Evolutionary conservation across 2,113 vertebrate genomes (phyloP).

Genomic region (Oryzias melastigma): DNA sequence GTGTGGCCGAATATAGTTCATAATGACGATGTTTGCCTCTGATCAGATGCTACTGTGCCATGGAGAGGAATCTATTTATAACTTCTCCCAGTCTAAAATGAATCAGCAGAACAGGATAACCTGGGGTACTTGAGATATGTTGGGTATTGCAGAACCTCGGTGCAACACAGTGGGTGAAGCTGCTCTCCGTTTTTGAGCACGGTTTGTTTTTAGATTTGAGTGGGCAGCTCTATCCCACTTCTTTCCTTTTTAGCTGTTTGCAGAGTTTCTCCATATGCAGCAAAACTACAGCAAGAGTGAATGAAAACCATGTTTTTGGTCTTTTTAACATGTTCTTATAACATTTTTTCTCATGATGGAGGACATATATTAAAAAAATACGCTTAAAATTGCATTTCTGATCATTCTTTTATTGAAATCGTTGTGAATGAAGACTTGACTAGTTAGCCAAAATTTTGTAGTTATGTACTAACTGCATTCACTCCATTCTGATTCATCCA

Average conservation of each 20-base stretch:
- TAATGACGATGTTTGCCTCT: conserved; percentile 1
- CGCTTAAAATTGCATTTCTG: no score
- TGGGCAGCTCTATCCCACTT: conserved; percentile 40
- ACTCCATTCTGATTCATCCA: no score
- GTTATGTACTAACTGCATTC: no score
- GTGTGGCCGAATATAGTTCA: conserved; percentile 6
- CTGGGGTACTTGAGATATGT: not conserved
- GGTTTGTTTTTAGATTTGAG: conserved; percentile 59
- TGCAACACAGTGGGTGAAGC: not conserved
- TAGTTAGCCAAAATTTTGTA: no score
- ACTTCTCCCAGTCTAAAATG: not conserved
- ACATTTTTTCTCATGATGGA: no score
- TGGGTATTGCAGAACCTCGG: conserved; percentile 1
- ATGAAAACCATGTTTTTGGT: no score
- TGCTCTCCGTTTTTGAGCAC: conserved; percentile 5
- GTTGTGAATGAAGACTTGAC: no score
- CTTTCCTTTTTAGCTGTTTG: conserved; percentile 29
- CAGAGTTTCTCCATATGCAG: not conserved
- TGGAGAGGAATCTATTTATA: not conserved
- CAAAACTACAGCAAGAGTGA: not conserved
- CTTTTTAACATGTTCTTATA: no score
- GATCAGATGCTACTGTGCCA: not conserved
- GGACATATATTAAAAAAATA: no score
- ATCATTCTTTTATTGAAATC: no score
- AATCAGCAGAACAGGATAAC: conserved; percentile 12